Evolutionary conservation across 2,888 invertebrate species (phyloP).

Genomic region (Eudasyphora cyanicolor): DNA sequence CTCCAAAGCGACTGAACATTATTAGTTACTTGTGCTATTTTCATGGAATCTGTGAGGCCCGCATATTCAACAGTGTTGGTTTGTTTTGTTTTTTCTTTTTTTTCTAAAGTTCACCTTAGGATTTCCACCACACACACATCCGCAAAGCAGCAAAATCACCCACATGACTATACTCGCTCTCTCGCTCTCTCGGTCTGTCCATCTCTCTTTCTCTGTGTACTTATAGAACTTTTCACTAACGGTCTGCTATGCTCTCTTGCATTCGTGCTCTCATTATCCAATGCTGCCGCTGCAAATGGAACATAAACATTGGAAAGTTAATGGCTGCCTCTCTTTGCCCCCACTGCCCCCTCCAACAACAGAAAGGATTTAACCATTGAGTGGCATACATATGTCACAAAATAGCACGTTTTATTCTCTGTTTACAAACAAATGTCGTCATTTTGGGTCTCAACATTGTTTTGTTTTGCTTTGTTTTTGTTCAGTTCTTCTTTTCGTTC

Average conservation of each 20-base stretch:
- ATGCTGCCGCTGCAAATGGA: not conserved
- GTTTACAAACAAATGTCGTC: constrained; percentile 32
- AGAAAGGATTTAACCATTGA: constrained; percentile 37
- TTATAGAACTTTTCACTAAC: not conserved
- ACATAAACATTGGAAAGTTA: constrained; percentile 50
- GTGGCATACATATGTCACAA: not conserved
- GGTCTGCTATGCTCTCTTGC: not conserved
- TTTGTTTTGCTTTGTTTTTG: constrained; percentile 29
- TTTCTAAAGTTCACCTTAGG: constrained; percentile 55
- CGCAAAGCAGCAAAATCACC: constrained; percentile 1
- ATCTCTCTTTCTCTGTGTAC: not conserved
- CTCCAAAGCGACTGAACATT: constrained; percentile 55
- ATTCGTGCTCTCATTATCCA: not conserved
- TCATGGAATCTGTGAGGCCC: constrained; percentile 26
- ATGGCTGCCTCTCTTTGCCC: not conserved
- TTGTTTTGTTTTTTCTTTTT: not conserved
- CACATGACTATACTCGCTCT: not conserved
- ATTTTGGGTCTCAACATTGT: not conserved
- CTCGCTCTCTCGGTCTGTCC: not conserved
- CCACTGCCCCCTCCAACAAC: not conserved
- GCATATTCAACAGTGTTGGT: constrained; percentile 28
- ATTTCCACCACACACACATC: constrained; percentile 59
- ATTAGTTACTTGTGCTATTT: constrained; percentile 17
- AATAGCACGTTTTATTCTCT: constrained; percentile 23
- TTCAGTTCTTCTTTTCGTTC: constrained; percentile 16